phyloP scores from a whole-genome alignment of 1,140 invertebrate genomes.

The Parapsyche elsis region DNA sequence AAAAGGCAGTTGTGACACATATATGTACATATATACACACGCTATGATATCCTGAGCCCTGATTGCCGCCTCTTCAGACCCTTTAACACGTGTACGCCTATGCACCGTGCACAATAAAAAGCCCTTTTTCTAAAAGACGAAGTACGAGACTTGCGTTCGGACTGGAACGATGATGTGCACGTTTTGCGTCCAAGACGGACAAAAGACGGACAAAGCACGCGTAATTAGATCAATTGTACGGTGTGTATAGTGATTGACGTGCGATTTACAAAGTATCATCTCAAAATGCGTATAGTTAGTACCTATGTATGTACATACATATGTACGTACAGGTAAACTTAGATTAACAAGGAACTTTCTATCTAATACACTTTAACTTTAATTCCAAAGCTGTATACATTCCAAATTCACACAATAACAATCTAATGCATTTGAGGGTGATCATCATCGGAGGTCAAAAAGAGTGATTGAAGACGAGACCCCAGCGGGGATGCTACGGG shows the following conservation, averaged over 20 bases:
- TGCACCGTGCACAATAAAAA: no score
- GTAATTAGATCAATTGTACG: conserved; percentile 1
- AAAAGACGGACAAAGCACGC: neutral
- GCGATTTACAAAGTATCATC: neutral
- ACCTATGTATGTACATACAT: neutral
- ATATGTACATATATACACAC: conserved; percentile 23
- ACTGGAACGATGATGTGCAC: neutral
- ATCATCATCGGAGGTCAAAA: no score
- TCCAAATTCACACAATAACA: no score
- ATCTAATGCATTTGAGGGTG: no score
- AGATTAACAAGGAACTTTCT: neutral
- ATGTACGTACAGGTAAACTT: neutral
- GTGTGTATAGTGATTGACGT: neutral
- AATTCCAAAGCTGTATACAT: no score
- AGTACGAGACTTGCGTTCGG: no score
- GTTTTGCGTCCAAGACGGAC: neutral
- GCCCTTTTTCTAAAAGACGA: no score
- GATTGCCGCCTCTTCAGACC: conserved; percentile 34
- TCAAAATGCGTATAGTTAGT: neutral
- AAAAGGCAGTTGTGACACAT: conserved; percentile 38
- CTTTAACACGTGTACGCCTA: no score
- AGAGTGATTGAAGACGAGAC: neutral
- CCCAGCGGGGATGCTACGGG: neutral
- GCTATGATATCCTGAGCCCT: conserved; percentile 4
- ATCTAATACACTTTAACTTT: no score